Conservation (phyloP, 2,113 vertebrate genomes). For the Sylvia atricapilla region DNA sequence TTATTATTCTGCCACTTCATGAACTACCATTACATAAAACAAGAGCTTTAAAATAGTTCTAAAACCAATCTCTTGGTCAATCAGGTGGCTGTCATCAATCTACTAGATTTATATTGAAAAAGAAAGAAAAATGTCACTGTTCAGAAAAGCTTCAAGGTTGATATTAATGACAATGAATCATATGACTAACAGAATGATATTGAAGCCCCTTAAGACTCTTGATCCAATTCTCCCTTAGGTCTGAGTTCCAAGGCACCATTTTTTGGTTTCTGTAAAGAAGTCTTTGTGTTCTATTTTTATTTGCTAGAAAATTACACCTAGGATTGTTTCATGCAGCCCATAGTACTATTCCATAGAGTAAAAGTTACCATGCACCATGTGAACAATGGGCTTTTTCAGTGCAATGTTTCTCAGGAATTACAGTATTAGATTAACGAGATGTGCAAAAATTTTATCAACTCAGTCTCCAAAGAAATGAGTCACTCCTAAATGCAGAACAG, state of each 20-base stretch:
- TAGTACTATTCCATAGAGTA: neutral
- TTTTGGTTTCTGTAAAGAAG: neutral
- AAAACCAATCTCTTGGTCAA: neutral
- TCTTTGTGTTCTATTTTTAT: neutral
- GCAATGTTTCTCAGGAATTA: neutral
- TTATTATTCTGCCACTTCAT: neutral
- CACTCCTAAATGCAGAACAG: neutral
- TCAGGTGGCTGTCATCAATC: neutral
- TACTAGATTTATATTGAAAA: neutral
- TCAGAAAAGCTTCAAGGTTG: neutral
- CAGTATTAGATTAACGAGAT: slow-evolving; percentile 31
- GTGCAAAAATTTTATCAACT: slow-evolving; percentile 39
- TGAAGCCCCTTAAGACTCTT: neutral
- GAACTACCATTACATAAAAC: neutral
- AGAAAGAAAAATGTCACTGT: neutral
- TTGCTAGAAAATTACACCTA: neutral
- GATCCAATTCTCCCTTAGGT: neutral
- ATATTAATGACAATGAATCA: neutral
- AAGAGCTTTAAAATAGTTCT: neutral
- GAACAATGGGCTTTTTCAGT: neutral
- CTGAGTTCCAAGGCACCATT: neutral
- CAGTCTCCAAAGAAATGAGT: slow-evolving; percentile 35
- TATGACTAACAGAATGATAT: neutral
- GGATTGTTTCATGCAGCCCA: neutral
- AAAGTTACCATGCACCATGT: neutral